Conservation (phyloP, 2,888 invertebrate genomes). For the Muschampia plurimacula region DNA sequence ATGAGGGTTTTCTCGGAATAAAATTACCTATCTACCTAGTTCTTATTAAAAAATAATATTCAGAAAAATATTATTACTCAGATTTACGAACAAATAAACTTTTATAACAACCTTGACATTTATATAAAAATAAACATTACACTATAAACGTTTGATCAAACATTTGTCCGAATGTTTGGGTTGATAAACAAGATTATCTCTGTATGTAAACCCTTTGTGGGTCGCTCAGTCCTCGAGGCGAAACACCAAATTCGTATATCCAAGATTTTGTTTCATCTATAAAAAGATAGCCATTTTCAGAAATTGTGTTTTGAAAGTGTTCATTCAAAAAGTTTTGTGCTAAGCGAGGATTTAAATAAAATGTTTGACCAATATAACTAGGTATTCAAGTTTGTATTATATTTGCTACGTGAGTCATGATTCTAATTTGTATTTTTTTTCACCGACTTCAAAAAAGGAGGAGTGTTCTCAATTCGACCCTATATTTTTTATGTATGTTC, state of each 20-base stretch:
- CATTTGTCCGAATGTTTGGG: conserved; percentile 9
- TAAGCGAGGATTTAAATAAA: conserved; percentile 8
- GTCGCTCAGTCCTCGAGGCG: conserved; percentile 1
- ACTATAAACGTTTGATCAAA: conserved; percentile 12
- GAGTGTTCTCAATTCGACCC: too few species aligned
- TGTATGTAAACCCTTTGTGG: background rate
- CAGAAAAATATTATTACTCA: too few species aligned
- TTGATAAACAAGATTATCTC: background rate
- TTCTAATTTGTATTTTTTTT: too few species aligned
- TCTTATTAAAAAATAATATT: too few species aligned
- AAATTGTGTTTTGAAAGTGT: conserved; percentile 8
- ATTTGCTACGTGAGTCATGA: too few species aligned
- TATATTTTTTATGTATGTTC: too few species aligned
- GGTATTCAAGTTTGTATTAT: too few species aligned
- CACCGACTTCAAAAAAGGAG: too few species aligned
- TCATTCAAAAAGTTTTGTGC: conserved; percentile 12
- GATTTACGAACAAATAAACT: too few species aligned
- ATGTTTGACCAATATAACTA: background rate
- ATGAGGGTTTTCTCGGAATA: too few species aligned
- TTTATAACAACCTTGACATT: too few species aligned
- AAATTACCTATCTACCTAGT: too few species aligned
- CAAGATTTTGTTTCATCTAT: background rate
- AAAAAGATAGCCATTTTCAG: conserved; percentile 1
- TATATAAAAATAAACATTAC: background rate
- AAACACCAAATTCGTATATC: background rate